phyloP scores from a whole-genome alignment of 2,797 vertebrate species.

The Arnoldichthys spilopterus region DNA sequence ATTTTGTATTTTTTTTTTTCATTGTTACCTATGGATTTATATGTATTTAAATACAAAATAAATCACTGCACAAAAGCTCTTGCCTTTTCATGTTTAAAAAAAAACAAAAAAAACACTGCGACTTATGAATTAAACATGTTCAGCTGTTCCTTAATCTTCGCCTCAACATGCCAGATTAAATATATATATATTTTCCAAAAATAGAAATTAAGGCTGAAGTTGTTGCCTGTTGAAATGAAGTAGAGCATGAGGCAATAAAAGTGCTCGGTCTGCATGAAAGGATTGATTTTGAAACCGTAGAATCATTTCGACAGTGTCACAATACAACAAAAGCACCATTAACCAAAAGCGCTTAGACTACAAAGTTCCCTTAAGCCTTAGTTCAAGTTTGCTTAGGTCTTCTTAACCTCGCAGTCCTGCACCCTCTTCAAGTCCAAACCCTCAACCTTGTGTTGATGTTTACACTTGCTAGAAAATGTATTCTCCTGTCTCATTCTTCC shows the following conservation, averaged over 20 bases:
- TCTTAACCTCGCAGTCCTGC: not conserved
- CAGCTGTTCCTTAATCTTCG: not conserved
- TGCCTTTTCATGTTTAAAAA: not conserved
- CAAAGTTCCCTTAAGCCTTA: not conserved
- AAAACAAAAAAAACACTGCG: not conserved
- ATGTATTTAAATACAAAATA: conserved; percentile 56
- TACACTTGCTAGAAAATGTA: conserved; percentile 10
- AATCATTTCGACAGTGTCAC: not conserved
- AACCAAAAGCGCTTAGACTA: not conserved
- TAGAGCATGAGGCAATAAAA: not conserved
- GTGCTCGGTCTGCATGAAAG: not conserved
- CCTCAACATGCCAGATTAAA: not conserved
- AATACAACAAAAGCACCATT: not conserved
- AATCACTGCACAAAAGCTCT: not conserved
- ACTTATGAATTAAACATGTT: not conserved
- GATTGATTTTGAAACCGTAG: not conserved
- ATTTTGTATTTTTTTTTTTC: not conserved
- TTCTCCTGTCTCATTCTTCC: conserved; percentile 37
- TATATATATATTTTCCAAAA: not conserved
- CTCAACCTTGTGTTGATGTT: not conserved
- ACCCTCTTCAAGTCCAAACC: not conserved
- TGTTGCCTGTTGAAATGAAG: not conserved
- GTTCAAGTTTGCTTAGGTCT: not conserved
- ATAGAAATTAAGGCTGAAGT: not conserved
- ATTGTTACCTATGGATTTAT: conserved; percentile 26